phyloP scores from a whole-genome alignment of 2,888 invertebrate species.

The Yponomeuta evonymella region DNA sequence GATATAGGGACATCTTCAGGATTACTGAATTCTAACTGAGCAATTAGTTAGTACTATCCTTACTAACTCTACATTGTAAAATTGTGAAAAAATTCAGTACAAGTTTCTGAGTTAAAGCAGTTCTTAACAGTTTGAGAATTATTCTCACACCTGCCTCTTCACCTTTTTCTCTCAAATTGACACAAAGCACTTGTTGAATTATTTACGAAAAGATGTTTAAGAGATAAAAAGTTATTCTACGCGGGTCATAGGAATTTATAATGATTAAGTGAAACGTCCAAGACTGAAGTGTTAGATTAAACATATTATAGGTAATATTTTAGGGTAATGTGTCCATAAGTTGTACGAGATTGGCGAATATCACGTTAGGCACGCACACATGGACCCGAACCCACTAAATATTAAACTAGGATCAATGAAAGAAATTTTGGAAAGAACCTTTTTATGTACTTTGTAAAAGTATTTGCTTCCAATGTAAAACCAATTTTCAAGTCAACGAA shows the following conservation, averaged over 20 bases:
- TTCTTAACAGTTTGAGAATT: too few species aligned
- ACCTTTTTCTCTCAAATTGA: background rate
- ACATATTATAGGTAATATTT: constrained; percentile 68
- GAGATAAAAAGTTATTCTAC: constrained; percentile 46
- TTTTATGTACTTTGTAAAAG: constrained; percentile 17
- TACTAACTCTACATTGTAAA: too few species aligned
- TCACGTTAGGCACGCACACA: constrained; percentile 8
- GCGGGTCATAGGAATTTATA: constrained; percentile 73
- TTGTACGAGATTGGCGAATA: constrained; percentile 20
- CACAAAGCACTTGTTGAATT: background rate
- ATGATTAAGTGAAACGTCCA: constrained; percentile 73
- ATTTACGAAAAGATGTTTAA: background rate
- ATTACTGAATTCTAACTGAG: background rate
- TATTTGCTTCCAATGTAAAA: constrained; percentile 51
- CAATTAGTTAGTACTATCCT: too few species aligned
- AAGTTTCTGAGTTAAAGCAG: too few species aligned
- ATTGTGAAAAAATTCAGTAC: too few species aligned
- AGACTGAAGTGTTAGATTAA: constrained; percentile 74
- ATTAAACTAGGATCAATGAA: background rate
- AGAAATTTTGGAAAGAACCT: constrained; percentile 4
- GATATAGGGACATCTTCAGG: background rate
- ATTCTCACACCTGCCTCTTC: background rate
- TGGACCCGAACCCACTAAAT: constrained; percentile 6
- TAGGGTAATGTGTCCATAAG: constrained; percentile 73
- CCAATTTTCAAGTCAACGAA: constrained; percentile 56